Base-by-base conservation (phyloP, 2,113 vertebrate genomes). In the Papio anubis region DNA sequence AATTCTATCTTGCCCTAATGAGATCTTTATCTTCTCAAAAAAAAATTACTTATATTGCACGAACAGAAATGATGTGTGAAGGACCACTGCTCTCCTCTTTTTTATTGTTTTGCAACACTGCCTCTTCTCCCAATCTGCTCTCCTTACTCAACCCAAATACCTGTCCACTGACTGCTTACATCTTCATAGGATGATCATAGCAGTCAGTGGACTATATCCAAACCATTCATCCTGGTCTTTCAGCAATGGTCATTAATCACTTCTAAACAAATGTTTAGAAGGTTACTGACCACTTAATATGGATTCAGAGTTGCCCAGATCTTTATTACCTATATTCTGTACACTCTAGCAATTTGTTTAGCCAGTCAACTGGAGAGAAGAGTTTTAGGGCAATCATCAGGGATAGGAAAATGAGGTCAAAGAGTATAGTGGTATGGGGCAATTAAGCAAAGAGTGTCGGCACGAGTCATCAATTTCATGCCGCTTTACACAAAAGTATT, bases 231-330 rank as follows among this genome's bases (percentile, higher is more conserved):
- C 85, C 50, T 92, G 48, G 57, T 81, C 92, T 82, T 40, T 48
- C 66, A 80, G 55, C 59, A 73, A 81, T 84, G 38, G 27, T 43
- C 55, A 94, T 68, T 57, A 91, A 64, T 64, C 43, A 90, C 6
- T 70, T 17, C 38, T 96, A 86, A 94, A 81, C 32, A 95, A 88
- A 94, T 55, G 21, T 66, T 92, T 89, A 78, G 43, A 85, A 92
- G 43, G 48, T 81, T 55, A 2, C 35, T 76, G 10, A 94, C 73
- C 79, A 95, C 52, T 89, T 94, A 83, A 48, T 55, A 84, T 32
- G 10, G 32, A 93, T 66, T 95, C 59, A 91, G 27, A 95, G 76
- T 93, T 88, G 59, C 45, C 27, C 48, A 91, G 50, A 90, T 82
- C 30, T 95, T 95, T 92, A 52, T 68, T 87, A 82, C 5, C 21